phyloP scores from a whole-genome alignment of 2,888 invertebrate species.

The Pseudococcus jackbeardsleyi region DNA sequence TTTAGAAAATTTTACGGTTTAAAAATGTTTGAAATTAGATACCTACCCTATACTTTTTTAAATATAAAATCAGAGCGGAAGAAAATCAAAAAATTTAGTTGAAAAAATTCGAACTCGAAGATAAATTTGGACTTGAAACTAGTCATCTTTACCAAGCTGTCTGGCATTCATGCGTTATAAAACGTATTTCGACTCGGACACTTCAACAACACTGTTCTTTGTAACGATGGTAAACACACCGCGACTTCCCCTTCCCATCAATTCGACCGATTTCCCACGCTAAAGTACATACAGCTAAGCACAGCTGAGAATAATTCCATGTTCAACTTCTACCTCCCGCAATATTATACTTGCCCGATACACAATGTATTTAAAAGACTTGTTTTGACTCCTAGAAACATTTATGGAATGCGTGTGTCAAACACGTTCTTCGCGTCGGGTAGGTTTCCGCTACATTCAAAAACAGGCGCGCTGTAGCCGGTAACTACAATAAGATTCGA shows the following conservation, averaged over 20 bases:
- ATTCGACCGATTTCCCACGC: background rate
- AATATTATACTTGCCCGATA: slow-evolving; percentile 29
- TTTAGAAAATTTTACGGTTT: no score
- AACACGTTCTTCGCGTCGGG: background rate
- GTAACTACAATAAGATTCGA: background rate
- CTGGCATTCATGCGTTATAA: no score
- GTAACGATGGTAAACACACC: background rate
- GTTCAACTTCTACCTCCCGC: background rate
- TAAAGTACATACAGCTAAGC: background rate
- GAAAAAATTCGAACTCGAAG: no score
- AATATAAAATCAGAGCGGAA: no score
- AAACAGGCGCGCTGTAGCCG: background rate
- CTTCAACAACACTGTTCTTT: background rate
- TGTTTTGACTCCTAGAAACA: slow-evolving; percentile 42
- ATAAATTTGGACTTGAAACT: no score
- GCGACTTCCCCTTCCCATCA: background rate
- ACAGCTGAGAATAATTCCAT: background rate
- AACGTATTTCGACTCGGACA: background rate
- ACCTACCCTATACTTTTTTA: no score
- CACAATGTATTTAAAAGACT: slow-evolving; percentile 49
- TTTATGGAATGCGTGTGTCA: slow-evolving; percentile 25
- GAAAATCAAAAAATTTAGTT: no score
- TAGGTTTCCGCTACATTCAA: background rate
- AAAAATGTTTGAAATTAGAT: no score
- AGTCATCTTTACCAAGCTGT: no score